Percentiles rank a stretch among this genome's conserved stretches.
phyloP scores from a whole-genome alignment of 2,797 vertebrate species.

The Sebastes hubbsi region DNA sequence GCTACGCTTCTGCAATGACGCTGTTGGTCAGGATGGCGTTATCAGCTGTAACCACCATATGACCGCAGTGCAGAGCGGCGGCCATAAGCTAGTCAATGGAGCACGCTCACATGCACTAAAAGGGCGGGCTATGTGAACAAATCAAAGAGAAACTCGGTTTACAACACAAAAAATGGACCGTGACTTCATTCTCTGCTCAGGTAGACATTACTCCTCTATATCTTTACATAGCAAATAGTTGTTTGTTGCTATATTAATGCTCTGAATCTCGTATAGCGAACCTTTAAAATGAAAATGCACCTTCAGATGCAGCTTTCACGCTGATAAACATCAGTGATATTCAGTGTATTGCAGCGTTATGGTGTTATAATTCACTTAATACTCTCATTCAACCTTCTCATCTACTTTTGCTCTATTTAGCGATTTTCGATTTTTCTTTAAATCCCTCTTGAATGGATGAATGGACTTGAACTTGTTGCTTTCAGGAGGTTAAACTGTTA shows the following conservation, averaged over 20 bases:
- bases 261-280: neutral
- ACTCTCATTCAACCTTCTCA: neutral
- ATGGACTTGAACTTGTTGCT: slow-evolving; percentile 8
- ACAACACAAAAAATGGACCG: neutral
- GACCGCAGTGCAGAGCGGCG: neutral
- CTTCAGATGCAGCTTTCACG: neutral
- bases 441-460: slow-evolving; percentile 21
- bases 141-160: neutral
- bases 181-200: neutral
- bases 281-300: neutral
- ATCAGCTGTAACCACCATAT: too few species aligned
- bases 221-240: neutral
- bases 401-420: slow-evolving; percentile 2
- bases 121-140: neutral
- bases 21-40: too few species aligned
- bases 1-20: too few species aligned
- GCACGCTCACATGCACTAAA: neutral
- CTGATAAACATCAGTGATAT: neutral
- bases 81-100: neutral
- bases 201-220: neutral
- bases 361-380: neutral
- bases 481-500: neutral
- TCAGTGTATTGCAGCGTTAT: neutral
- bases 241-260: neutral
- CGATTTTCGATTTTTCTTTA: neutral